Evolutionary conservation across 2,113 vertebrate species (phyloP).

Genomic region (Balaeniceps rex): DNA sequence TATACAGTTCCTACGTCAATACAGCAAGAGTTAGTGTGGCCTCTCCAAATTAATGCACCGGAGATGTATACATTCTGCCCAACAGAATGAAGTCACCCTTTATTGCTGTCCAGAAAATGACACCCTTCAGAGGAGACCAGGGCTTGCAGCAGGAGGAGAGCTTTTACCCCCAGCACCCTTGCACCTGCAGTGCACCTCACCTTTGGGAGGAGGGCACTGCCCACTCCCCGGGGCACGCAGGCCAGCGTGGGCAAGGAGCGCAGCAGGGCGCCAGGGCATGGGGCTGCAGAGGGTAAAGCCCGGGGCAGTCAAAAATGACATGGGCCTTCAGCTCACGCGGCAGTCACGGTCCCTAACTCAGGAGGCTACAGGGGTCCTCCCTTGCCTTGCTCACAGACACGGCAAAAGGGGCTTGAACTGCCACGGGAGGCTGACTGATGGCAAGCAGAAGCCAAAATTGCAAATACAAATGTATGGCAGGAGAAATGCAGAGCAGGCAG

Average conservation of each 20-base stretch:
- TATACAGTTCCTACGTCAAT: background rate
- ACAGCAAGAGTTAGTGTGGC: background rate
- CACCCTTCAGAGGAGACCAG: background rate
- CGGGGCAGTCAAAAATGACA: background rate
- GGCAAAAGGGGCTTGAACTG: background rate
- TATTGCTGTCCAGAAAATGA: background rate
- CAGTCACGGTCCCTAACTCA: background rate
- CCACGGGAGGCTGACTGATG: background rate
- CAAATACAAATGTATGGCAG: no score
- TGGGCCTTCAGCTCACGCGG: fast-evolving
- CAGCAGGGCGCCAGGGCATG: fast-evolving
- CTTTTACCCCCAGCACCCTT: fast-evolving
- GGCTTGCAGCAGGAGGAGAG: background rate
- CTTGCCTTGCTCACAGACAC: background rate
- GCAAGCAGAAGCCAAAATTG: background rate
- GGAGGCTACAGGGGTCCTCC: background rate
- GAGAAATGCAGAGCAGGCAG: background rate
- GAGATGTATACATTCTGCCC: background rate
- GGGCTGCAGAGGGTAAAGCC: background rate
- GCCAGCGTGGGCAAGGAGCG: background rate
- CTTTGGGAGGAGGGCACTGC: background rate
- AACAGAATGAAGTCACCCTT: background rate
- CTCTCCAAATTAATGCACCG: background rate
- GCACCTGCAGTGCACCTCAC: no score
- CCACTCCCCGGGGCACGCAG: background rate